Evolutionary conservation across 2,797 vertebrate genomes (phyloP), one percentile per base, ranked within the genome.

Genomic region (Pseudochirops corinnae): DNA sequence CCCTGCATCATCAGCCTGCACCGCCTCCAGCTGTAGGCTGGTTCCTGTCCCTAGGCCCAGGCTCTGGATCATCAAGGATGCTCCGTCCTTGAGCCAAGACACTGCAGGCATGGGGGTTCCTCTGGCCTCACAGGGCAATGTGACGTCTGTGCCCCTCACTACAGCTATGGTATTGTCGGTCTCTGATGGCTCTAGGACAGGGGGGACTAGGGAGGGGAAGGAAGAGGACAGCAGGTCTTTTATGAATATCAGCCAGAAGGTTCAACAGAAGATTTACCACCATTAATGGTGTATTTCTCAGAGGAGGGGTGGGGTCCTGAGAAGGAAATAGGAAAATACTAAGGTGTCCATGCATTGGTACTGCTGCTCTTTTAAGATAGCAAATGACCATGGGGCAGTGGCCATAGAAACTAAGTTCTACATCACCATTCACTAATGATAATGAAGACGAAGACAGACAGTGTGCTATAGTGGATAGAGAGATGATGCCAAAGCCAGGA

Each of bases 41-140:
- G 98, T 99, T 98, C 99, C 99, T 96, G 98, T 98, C 18, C 99
- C 98, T 0, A 99, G 98, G 92, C 97, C 97, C 16, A 99, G 98
- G 52, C 98, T 98, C 93, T 99, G 99, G 56, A 98, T 95, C 0
- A 98, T 98, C 87, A 99, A 98, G 0, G 99, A 99, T 96, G 99
- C 98, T 21, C 99, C 98, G 0, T 99, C 99, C 97, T 99, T 99
- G 98, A 99, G 96, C 99, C 99, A 99, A 0, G 99, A 99, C 55
- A 99, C 98, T 0, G 98, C 98, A 0, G 99, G 99, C 24, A 98
- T 98, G 0, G 99, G 99, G 29, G 99, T 97, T 6, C 99, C 99
- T 0, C 97, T 99, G 24, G 99, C 99, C 97, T 99, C 98, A 0
- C 99, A 99, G 13, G 99, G 99, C 93, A 99, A 98, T 0, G 99